Evolutionary conservation across 2,888 invertebrate genomes (phyloP).

Genomic region (Amphiduros pacificus): DNA sequence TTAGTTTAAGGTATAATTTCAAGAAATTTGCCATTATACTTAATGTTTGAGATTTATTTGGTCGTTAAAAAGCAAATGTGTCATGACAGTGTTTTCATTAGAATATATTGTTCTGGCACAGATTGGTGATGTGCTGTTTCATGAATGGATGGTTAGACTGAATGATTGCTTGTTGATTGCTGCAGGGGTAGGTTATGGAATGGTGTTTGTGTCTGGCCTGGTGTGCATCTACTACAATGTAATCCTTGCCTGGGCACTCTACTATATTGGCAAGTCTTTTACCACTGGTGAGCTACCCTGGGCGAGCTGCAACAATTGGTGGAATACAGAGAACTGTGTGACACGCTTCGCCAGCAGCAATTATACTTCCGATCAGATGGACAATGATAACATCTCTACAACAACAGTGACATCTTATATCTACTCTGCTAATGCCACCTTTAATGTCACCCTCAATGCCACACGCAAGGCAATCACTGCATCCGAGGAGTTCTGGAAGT

Average conservation of each 20-base stretch:
- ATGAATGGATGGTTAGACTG: background rate
- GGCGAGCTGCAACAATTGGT: slow-evolving; percentile 54
- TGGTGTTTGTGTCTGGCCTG: slow-evolving; percentile 55
- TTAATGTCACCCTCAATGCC: slow-evolving; percentile 5
- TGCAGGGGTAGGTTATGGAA: slow-evolving; percentile 57
- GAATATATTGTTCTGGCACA: background rate
- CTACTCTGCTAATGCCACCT: background rate
- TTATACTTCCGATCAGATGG: background rate
- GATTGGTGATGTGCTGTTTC: background rate
- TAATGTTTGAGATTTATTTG: too few species aligned
- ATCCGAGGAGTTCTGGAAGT: slow-evolving; percentile 38
- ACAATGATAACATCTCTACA: background rate
- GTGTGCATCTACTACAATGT: slow-evolving; percentile 60
- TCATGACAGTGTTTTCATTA: background rate
- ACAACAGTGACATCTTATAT: slow-evolving; percentile 1
- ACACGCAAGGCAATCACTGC: slow-evolving; percentile 26
- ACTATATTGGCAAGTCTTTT: slow-evolving; percentile 56
- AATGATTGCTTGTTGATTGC: background rate
- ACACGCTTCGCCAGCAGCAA: background rate
- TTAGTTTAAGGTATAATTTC: too few species aligned
- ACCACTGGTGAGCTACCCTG: slow-evolving; percentile 47
- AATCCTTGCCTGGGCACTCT: slow-evolving; percentile 58
- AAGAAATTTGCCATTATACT: too few species aligned
- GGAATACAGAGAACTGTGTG: slow-evolving; percentile 47
- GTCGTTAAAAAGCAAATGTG: background rate